Evolutionary conservation across 2,888 invertebrate species (phyloP).

Genomic region (Melikaiella ostensackeni): DNA sequence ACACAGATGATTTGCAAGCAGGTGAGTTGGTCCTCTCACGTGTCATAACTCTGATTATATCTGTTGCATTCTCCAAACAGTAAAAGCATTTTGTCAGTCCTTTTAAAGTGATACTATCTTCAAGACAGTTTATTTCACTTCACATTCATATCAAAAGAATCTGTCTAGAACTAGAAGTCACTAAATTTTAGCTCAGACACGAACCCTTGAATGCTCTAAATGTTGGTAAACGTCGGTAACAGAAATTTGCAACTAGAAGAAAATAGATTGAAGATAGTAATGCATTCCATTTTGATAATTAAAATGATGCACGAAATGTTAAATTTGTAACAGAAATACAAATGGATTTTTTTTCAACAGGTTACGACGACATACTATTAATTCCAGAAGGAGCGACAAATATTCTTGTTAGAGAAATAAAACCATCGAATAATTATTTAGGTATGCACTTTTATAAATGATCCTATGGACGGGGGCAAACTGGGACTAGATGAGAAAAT

Average conservation of each 20-base stretch:
- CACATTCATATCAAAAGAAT: neutral
- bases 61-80: neutral
- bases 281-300: no score
- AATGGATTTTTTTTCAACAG: constrained; percentile 76
- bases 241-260: no score
- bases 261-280: no score
- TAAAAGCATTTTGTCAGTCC: constrained; percentile 4
- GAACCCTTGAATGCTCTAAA: no score
- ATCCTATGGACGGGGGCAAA: constrained; percentile 11
- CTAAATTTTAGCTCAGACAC: no score
- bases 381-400: constrained; percentile 97
- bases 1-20: constrained; percentile 85
- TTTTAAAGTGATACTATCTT: neutral
- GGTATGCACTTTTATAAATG: constrained; percentile 78
- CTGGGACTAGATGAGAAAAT: no score
- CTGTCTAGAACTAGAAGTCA: neutral
- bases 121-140: neutral
- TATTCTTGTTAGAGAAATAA: constrained; percentile 87
- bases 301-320: neutral
- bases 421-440: constrained; percentile 92
- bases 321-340: neutral
- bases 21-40: constrained; percentile 79
- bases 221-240: no score
- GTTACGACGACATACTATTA: constrained; percentile 94
- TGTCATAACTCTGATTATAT: constrained; percentile 38